Evolutionary conservation across 2,888 invertebrate genomes (phyloP).

Genomic region (Octonoba sinensis): DNA sequence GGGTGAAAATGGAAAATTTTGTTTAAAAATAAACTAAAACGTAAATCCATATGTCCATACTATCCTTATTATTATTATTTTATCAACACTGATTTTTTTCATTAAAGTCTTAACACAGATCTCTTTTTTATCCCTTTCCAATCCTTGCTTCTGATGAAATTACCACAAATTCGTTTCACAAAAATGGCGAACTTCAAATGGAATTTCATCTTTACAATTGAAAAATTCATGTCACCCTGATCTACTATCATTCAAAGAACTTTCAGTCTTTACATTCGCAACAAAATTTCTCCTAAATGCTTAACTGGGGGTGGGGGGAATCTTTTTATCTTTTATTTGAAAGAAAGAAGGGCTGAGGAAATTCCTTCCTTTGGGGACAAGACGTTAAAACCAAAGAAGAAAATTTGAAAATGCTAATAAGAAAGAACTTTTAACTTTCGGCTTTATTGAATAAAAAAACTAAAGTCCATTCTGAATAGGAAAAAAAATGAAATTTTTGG

Average conservation of each 20-base stretch:
- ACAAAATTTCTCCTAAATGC: slow-evolving; percentile 44
- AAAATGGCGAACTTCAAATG: slow-evolving; percentile 12
- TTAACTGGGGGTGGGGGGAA: slow-evolving; percentile 26
- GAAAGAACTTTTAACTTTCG: slow-evolving; percentile 49
- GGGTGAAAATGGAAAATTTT: too few species aligned
- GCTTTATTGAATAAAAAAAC: too few species aligned
- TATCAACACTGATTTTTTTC: too few species aligned
- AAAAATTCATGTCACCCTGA: slow-evolving; percentile 20
- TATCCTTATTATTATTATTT: too few species aligned
- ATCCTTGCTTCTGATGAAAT: too few species aligned
- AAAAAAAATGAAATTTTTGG: too few species aligned
- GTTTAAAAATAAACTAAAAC: too few species aligned
- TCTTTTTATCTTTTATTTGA: slow-evolving; percentile 25
- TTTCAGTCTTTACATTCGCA: slow-evolving; percentile 33
- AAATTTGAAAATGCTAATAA: slow-evolving; percentile 57
- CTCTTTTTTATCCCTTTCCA: too few species aligned
- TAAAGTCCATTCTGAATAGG: too few species aligned
- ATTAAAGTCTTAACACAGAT: too few species aligned
- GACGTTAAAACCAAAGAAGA: slow-evolving; percentile 7
- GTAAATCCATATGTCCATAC: too few species aligned
- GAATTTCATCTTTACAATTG: slow-evolving; percentile 7
- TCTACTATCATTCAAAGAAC: slow-evolving; percentile 3
- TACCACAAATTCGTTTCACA: slow-evolving; percentile 1
- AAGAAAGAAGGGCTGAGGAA: slow-evolving; percentile 3
- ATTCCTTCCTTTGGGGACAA: slow-evolving; percentile 45